A percentile compares a stretch with the other conserved stretches of the same genome.
These are phyloP conservation scores for Onychomys torridus DNA, from an alignment of 2,797 vertebrate species.

Conservation along the genomic window DNA sequence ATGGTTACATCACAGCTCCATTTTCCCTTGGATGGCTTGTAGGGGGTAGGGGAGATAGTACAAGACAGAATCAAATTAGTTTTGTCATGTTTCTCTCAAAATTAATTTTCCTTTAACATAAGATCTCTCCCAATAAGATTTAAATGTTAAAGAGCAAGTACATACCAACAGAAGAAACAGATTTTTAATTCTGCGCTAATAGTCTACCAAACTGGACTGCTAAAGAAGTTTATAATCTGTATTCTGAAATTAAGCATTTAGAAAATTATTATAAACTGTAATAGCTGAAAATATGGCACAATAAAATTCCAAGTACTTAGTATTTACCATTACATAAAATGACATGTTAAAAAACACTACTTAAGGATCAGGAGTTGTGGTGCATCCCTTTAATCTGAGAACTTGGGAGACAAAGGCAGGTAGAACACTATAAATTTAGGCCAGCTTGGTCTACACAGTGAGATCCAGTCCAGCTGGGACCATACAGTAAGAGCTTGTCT, in stretches of 20 bases:
- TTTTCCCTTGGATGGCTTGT: background rate
- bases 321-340: conserved; percentile 54
- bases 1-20: background rate
- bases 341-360: conserved; percentile 12
- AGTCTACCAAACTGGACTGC: background rate
- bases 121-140: conserved; percentile 47
- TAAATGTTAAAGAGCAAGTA: background rate
- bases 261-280: background rate
- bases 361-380: background rate
- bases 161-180: background rate
- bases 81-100: conserved; percentile 49
- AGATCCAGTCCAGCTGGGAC: background rate
- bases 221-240: conserved; percentile 21
- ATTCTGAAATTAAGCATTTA: conserved; percentile 49
- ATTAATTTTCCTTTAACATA: conserved; percentile 22
- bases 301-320: conserved; percentile 8
- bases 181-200: conserved; percentile 15
- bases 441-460: background rate
- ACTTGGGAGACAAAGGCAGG: background rate
- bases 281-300: background rate
- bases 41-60: background rate
- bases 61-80: background rate
- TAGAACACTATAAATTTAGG: background rate
- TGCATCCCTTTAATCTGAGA: background rate
- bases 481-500: background rate